These are phyloP conservation scores for Oconnorella tubifera DNA, from an alignment of 2,888 invertebrate species.

Conservation along the genomic window DNA sequence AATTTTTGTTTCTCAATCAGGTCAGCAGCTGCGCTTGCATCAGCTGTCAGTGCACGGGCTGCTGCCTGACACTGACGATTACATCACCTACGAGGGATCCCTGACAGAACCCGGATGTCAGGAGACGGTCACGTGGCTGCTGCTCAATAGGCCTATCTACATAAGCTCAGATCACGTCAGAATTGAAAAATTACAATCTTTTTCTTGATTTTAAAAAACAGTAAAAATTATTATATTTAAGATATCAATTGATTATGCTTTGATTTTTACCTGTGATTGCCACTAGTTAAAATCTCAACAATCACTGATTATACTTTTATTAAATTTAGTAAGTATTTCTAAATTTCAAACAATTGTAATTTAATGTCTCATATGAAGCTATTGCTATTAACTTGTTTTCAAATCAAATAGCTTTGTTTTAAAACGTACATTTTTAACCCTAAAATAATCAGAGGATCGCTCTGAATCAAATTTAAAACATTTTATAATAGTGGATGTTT, in stretches of 20 bases:
- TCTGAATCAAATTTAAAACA: neutral
- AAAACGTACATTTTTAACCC: too few species aligned
- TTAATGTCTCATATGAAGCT: too few species aligned
- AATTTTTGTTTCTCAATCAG: conserved; percentile 15
- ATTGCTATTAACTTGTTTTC: too few species aligned
- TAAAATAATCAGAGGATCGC: too few species aligned
- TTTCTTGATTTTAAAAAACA: too few species aligned
- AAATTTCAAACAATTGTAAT: too few species aligned
- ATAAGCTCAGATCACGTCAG: conserved; percentile 90
- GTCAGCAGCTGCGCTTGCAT: conserved; percentile 28
- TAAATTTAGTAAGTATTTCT: too few species aligned
- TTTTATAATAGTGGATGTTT: neutral
- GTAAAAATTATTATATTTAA: neutral
- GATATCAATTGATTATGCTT: neutral
- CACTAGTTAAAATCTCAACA: too few species aligned
- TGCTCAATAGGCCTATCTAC: conserved; percentile 95
- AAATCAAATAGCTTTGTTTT: too few species aligned
- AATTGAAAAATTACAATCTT: too few species aligned
- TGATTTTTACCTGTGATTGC: too few species aligned
- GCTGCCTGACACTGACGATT: conserved; percentile 54
- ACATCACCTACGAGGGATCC: conserved; percentile 96
- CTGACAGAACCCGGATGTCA: conserved; percentile 95
- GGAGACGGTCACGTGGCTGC: conserved; percentile 99
- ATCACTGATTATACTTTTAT: too few species aligned
- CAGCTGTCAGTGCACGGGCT: conserved; percentile 32